Percentiles rank a stretch among this genome's conserved stretches.
phyloP scores from a whole-genome alignment of 2,888 invertebrate species.

The Nemoura dubitans region DNA sequence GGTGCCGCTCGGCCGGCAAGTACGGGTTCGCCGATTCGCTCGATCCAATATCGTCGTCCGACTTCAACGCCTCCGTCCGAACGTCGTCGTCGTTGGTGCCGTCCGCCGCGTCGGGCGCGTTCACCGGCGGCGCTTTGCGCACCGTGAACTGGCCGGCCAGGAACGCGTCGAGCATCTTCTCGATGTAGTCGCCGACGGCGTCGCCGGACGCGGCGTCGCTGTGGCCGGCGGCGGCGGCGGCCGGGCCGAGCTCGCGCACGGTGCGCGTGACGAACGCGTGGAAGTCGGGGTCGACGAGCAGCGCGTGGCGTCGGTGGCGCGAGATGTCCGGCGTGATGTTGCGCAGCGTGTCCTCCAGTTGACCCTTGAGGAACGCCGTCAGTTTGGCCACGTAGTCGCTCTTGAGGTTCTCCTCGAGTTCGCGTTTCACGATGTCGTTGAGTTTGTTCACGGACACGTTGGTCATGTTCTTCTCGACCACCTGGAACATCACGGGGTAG shows the following conservation, averaged over 20 bases:
- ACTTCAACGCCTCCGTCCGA: too few relatives aligned
- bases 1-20: neutral
- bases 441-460: neutral
- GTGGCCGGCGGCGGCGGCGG: neutral
- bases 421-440: slow-evolving; percentile 20
- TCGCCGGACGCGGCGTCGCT: neutral
- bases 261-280: neutral
- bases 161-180: neutral
- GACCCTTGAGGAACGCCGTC: slow-evolving; percentile 7
- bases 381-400: neutral
- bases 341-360: neutral
- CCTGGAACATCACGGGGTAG: neutral
- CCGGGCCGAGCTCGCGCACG: neutral
- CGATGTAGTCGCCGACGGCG: neutral
- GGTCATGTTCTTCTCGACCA: neutral
- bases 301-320: neutral
- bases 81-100: too few relatives aligned
- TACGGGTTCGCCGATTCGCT: neutral
- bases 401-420: slow-evolving; percentile 2
- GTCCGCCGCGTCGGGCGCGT: too few relatives aligned
- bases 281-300: neutral
- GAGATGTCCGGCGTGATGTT: neutral
- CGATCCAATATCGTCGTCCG: neutral
- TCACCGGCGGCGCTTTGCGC: too few relatives aligned
- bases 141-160: neutral